Conservation (phyloP, 2,888 invertebrate genomes). For the Maniola hyperantus region DNA sequence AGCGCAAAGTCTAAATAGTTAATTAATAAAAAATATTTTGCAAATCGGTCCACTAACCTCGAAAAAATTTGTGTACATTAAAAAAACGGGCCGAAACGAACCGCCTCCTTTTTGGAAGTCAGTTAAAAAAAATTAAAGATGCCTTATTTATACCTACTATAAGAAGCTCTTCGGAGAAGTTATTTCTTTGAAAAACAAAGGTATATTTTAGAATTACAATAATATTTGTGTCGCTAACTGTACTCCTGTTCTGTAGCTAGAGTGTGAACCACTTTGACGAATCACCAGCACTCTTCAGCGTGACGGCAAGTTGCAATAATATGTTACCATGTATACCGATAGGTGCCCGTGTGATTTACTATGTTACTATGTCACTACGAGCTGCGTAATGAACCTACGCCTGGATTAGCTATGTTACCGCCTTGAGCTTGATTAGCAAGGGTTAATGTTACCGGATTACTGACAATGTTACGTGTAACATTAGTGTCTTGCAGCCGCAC, state of each 20-base stretch:
- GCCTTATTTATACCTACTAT: no score
- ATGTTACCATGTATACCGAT: neutral
- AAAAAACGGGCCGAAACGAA: no score
- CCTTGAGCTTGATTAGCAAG: neutral
- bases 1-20: no score
- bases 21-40: no score
- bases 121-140: no score
- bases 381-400: neutral
- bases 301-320: neutral
- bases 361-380: no score
- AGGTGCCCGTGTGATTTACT: slow-evolving; percentile 8
- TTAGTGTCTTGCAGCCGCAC: neutral
- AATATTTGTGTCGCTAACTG: neutral
- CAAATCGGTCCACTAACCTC: no score
- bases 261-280: neutral
- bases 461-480: neutral
- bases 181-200: no score
- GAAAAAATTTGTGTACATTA: no score
- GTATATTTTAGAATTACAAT: neutral
- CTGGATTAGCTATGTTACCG: neutral
- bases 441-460: neutral
- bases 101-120: no score
- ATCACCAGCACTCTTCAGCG: neutral
- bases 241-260: no score
- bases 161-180: no score